phyloP scores from a whole-genome alignment of 2,888 invertebrate genomes.

The Hoplodrina ambigua region DNA sequence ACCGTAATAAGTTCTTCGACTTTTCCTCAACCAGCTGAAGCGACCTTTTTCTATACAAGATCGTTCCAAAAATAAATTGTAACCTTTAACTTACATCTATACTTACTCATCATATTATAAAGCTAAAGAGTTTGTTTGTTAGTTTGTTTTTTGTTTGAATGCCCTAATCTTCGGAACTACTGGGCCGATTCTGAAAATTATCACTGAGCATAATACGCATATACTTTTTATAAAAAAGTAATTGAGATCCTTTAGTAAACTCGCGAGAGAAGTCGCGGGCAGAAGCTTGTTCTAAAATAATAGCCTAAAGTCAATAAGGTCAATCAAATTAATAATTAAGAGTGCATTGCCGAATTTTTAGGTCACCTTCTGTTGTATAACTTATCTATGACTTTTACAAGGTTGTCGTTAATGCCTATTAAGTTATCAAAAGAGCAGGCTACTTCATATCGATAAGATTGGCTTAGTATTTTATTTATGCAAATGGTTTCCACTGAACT shows the following conservation, averaged over 20 bases:
- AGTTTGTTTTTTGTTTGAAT: too few relatives aligned
- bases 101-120: too few relatives aligned
- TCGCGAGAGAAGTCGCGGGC: too few relatives aligned
- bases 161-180: too few relatives aligned
- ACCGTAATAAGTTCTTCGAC: background rate
- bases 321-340: conserved; percentile 50
- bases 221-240: too few relatives aligned
- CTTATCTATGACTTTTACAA: conserved; percentile 69
- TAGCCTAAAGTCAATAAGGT: conserved; percentile 48
- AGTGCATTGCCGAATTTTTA: conserved; percentile 66
- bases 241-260: too few relatives aligned
- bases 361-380: conserved; percentile 71
- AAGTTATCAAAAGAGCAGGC: conserved; percentile 41
- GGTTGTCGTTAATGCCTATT: conserved; percentile 60
- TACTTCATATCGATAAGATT: conserved; percentile 35
- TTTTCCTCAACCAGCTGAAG: background rate
- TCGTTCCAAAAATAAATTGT: conserved; percentile 12
- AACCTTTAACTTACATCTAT: conserved; percentile 21
- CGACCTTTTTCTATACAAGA: conserved; percentile 7
- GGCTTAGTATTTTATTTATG: background rate
- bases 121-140: too few relatives aligned
- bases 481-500: conserved; percentile 23
- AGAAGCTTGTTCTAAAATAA: background rate
- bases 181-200: too few relatives aligned
- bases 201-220: too few relatives aligned